Base-by-base conservation (phyloP, 1,140 invertebrate species). In the Pseudomyrmex gracilis region DNA sequence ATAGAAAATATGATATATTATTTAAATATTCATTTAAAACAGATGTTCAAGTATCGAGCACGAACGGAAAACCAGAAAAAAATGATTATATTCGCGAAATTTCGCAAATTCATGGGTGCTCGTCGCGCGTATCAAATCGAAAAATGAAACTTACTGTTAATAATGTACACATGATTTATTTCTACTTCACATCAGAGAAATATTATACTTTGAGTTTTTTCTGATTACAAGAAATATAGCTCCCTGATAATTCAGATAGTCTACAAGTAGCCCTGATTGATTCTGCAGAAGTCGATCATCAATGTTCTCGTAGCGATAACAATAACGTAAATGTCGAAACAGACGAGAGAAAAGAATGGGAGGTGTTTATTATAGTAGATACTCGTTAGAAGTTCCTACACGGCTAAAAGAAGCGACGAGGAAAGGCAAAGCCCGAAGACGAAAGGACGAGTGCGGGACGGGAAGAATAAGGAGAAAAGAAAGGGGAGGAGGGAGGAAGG, bases 331-430 rank as follows among this genome's bases (percentile, higher is more conserved):
- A 63, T 34, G 17, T 34, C 73, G 77, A 13, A 45, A 57, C 55
- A 53, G 15, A 9, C 57, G 24, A 57, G 12, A 20, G 67, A 66
- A 22, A 17, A 10, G 57, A 24, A 43, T 60, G 74, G 13, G 51
- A 12, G 7, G 13, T 85, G 64, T 82, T 55, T 87, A 73, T 89
- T 88, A 80, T 88, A 58, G 80, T 9, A 57, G 73, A 1, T 20
- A 66, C 82, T 86, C 58, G 88, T 89, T 89, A 89, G 58, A 9
- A 80, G 55, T 85, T 77, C 34, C 47, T 57, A 53, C 24, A 57
- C 24, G 8, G 45, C 12, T n/a, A 24, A 49, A 51, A 63, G 71
- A 76, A 49, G 60, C 49, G 61, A 58, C n/a, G 61, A 68, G 60
- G 58, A 63, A 73, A 51, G 43, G n/a, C 13, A 20, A 43, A 61